These are phyloP conservation scores for Glyptemys insculpta DNA, from an alignment of 2,797 vertebrate species.

Conservation along the genomic window DNA sequence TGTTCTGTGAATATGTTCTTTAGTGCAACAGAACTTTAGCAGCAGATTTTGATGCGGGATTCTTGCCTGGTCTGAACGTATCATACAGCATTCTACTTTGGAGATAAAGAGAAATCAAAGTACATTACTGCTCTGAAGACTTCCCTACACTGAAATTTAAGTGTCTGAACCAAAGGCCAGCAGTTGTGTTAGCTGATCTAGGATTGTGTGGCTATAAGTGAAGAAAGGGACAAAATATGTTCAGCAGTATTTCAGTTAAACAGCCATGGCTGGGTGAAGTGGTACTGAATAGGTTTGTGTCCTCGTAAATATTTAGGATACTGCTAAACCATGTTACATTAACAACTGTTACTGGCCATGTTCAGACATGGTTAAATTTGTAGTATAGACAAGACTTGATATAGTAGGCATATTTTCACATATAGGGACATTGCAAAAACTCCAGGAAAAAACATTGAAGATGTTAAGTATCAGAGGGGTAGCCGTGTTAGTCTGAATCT, in stretches of 20 bases:
- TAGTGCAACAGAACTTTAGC: neutral
- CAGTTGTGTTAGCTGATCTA: neutral
- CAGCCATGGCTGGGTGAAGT: neutral
- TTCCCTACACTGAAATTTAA: neutral
- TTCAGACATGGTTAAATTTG: constrained; percentile 22
- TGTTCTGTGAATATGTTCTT: neutral
- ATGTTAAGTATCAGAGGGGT: no score
- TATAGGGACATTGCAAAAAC: neutral
- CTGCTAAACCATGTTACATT: neutral
- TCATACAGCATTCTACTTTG: neutral
- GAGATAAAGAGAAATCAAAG: constrained; percentile 5
- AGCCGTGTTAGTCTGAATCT: no score
- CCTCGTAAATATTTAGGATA: neutral
- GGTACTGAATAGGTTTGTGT: neutral
- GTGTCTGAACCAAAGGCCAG: neutral
- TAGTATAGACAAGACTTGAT: neutral
- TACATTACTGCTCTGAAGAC: neutral
- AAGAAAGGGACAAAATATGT: neutral
- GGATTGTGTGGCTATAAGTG: neutral
- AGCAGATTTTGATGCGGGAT: neutral
- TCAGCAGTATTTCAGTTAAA: neutral
- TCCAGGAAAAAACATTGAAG: constrained; percentile 53
- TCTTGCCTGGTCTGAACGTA: neutral
- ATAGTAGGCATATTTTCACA: neutral
- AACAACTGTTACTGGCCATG: neutral